Base-by-base conservation (phyloP, 2,113 vertebrate genomes). In the Aythya baeri region DNA sequence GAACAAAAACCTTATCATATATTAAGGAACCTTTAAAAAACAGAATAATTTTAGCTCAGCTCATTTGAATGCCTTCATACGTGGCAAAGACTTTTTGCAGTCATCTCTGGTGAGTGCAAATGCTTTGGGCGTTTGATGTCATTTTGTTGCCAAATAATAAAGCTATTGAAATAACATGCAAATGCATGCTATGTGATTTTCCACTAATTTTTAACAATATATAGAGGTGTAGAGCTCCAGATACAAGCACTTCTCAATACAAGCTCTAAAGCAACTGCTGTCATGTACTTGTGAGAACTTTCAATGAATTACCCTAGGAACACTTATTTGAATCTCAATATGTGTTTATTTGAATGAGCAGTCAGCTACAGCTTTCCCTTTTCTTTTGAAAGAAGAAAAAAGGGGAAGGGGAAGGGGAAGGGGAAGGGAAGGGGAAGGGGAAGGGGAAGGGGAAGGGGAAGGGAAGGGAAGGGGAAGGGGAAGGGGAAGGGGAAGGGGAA, bases 251-350 rank as follows among this genome's bases (percentile, higher is more conserved):
- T 3, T 34, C 50, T 88, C 1, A 0, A 46, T 78, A 44, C 65
- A 73, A 23, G 31, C 43, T 91, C 16, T 23, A 72, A 86, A 83
- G 61, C 34, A 92, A 62, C 38, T 95, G 66, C 38, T 94, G 29
- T 43, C 62, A 57, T 71, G 44, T 55, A 38, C 52, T 79, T 88
- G 50, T 52, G 31, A 75, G 34, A 83, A 90, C 9, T 77, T 94
- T 83, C 43, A 70, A 86, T 93, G 38, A 4, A 2, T 75, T 95
- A 50, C 8, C 21, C n/a, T 49, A 63, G 13, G 71, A 94, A 75
- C 61, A 65, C 50, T 92, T 82, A 73, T 92, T 86, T 88, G 65
- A 91, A 96, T 94, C 59, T 91, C 80, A 91, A 13, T 87, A 61
- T 68, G 18, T 83, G 46, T 86, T 78, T 91, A 89, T 85, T 93